phyloP scores from a whole-genome alignment of 2,888 invertebrate genomes.

The Slavum lentiscoides region DNA sequence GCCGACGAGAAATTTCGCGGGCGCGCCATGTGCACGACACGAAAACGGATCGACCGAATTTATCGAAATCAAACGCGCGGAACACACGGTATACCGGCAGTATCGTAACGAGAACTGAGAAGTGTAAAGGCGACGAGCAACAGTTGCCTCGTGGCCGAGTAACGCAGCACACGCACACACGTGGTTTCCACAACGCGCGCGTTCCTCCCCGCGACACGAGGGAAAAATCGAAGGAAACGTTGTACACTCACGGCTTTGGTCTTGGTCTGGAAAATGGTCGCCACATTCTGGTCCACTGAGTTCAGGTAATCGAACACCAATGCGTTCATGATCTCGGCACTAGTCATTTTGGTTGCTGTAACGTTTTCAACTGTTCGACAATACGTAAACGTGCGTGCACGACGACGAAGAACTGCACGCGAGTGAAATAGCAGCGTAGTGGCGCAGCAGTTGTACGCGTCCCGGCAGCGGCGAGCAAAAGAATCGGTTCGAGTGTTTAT shows the following conservation, averaged over 20 bases:
- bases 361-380: no score
- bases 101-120: no score
- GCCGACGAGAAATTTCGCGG: no score
- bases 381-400: neutral
- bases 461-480: neutral
- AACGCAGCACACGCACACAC: neutral
- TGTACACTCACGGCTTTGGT: constrained; percentile 72
- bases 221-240: neutral
- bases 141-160: no score
- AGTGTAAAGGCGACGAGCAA: no score
- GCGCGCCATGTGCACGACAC: no score
- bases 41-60: no score
- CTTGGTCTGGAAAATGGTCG: constrained; percentile 71
- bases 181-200: constrained; percentile 32
- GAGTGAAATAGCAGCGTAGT: no score
- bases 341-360: constrained; percentile 8
- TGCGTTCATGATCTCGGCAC: constrained; percentile 57
- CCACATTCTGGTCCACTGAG: constrained; percentile 65
- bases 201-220: no score
- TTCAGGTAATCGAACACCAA: constrained; percentile 70
- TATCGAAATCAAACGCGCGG: no score
- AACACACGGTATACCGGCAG: no score
- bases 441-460: no score
- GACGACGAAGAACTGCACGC: neutral
- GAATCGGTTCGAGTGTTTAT: constrained; percentile 2